Base-by-base conservation (phyloP, 2,113 vertebrate species). In the Eclectus roratus region DNA sequence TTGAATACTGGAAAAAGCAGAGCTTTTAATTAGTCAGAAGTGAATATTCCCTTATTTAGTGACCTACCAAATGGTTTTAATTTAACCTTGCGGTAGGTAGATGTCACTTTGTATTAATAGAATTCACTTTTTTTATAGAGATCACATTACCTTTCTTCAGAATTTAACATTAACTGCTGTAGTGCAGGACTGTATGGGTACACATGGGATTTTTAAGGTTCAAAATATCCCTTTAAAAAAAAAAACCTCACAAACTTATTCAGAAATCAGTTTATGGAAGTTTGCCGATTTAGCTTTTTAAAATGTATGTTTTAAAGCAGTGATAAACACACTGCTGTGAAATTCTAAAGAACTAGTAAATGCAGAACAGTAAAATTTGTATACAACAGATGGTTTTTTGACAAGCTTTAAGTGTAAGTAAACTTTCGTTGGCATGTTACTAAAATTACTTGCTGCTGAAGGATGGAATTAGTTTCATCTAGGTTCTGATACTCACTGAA, bases 81-180 rank as follows among this genome's bases (percentile, higher is more conserved):
- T 97, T 98, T 97, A 94, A 95, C 82, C 71, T 97, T 94, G 87
- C 1, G 27, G 64, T 97, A 97, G 86, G 72, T 97, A 82, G 53
- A 55, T 96, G 85, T 85, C 96, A 88, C 85, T 97, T 97, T 71
- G 70, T 90, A 85, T 97, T 95, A 94, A 93, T 61, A 81, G 85
- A 91, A 85, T 92, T 93, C 2, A 7, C 47, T 92, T 80, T 92
- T 60, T 93, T 95, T 79, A 70, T 91, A 70, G 60, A 91, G 73
- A 90, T 74, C 77, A 82, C 68, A n/a, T 91, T 92, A 80, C 79
- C 83, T 74, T 77, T 58, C 69, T 91, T 94, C 28, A 84, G 6
- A 95, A 94, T 80, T 39, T 35, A 89, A 24, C 50, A n/a, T 80
- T 72, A 37, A 63, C 79, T 96, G 69, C 88, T 90, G 23, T 78